phyloP scores from a whole-genome alignment of 2,888 invertebrate genomes.

The Orthosia gothica region DNA sequence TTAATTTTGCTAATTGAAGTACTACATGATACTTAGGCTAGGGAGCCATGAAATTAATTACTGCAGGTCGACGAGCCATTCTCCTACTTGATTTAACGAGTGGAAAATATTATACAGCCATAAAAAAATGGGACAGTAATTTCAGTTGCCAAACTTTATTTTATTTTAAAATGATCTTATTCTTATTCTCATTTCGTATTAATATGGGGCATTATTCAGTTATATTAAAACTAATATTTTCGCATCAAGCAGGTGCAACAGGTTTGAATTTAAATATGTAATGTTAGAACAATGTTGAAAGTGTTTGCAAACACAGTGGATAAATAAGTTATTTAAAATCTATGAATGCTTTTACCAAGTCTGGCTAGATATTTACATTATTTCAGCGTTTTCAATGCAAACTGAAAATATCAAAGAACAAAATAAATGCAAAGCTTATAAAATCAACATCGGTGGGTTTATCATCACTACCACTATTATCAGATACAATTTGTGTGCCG shows the following conservation, averaged over 20 bases:
- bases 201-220: slow-evolving; percentile 14
- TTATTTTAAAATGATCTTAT: slow-evolving; percentile 17
- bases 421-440: not conserved
- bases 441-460: not conserved
- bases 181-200: slow-evolving; percentile 3
- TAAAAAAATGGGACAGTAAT: slow-evolving; percentile 17
- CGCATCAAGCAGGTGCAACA: not conserved
- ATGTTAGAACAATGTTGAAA: slow-evolving; percentile 5
- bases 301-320: not conserved
- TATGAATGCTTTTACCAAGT: not conserved
- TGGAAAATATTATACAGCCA: slow-evolving; percentile 23
- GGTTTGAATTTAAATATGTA: slow-evolving; percentile 21
- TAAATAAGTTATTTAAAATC: slow-evolving; percentile 10
- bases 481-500: not conserved
- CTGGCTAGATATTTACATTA: slow-evolving; percentile 11
- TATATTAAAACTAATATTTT: slow-evolving; percentile 23
- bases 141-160: slow-evolving; percentile 24
- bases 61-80: slow-evolving; percentile 27
- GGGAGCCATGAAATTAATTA: slow-evolving; percentile 68
- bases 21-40: slow-evolving; percentile 44
- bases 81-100: slow-evolving; percentile 43
- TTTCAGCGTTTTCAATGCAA: not conserved
- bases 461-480: not conserved
- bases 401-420: not conserved
- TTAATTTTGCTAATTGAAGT: slow-evolving; percentile 64